Evolutionary conservation across 2,888 invertebrate species (phyloP), one percentile per base, ranked within the genome.

Genomic region (Drosophila emarginata): DNA sequence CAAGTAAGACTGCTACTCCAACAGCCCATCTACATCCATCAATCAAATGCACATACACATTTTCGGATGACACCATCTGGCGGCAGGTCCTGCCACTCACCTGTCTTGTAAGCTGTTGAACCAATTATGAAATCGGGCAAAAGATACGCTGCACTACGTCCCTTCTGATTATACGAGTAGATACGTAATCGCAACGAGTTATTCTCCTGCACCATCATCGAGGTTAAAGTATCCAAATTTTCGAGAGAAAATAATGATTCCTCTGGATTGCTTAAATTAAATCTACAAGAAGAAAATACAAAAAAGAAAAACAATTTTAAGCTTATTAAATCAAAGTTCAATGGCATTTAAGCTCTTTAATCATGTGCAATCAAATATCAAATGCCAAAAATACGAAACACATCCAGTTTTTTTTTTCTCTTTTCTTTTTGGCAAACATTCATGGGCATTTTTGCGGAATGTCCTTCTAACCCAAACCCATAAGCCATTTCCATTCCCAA

Each of bases 141-240:
- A 36, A 94, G 93, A 74, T 95, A 94, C 12, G 95, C 94, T 64
- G 93, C 93, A 87, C 96, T 96, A 63, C 95, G 93, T 45, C 97
- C 97, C 91, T 97, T 97, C 84, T 95, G 94, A 93, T 97, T 97
- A 87, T 95, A 94, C 32, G 97, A 95, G 87, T 95, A 95, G 65
- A 96, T 95, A 59, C 94, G 94, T 75, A 96, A 94, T 83, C 96
- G 94, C 91, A 95, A 95, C 60, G 96, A 95, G 77, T 96, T 95
- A 89, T 96, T 96, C 92, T 96, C 96, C 86, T 96, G 93, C 62
- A 96, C 95, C 88, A 96, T 94, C 84, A 96, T 93, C 74, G 95
- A 94, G 93, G 96, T 97, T 82, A 94, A 92, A 40, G 96, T 96
- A 89, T 96, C 95, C 70, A 94, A 94, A 72, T 92, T 91, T 66